A percentile compares a stretch with the other conserved stretches of the same genome.
Conservation (phyloP, 2,888 invertebrate genomes). For the Hirudinaria manillensis region DNA sequence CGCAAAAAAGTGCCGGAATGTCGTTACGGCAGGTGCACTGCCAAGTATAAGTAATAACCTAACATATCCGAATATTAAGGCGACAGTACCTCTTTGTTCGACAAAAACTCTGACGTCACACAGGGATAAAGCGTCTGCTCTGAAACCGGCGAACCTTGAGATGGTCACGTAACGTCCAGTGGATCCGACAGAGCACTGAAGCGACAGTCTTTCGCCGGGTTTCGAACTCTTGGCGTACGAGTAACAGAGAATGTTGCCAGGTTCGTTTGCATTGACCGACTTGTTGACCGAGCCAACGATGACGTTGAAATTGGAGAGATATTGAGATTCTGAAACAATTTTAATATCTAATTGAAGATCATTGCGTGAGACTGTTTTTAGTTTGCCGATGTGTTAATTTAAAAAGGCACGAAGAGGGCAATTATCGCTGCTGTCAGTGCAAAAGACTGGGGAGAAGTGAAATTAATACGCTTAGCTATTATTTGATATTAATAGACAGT, state of each 20-base stretch:
- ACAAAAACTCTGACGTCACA: constrained; percentile 4
- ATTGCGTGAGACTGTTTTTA: no score
- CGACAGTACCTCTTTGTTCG: background rate
- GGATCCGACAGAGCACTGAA: background rate
- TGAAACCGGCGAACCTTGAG: background rate
- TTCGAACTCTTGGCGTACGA: background rate
- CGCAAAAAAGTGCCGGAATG: no score
- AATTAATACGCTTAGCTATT: no score
- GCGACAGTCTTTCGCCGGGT: background rate
- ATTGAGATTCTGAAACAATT: background rate
- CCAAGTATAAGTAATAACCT: no score
- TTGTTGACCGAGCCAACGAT: background rate
- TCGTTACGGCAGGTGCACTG: no score
- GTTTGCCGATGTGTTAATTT: no score
- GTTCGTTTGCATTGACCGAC: background rate
- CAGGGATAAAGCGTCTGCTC: constrained; percentile 15
- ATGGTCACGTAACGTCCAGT: constrained; percentile 5
- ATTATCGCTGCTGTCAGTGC: no score
- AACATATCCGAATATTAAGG: no score
- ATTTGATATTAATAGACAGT: no score
- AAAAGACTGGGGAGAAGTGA: no score
- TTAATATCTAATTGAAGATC: no score
- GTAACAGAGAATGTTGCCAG: background rate
- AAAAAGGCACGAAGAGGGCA: no score
- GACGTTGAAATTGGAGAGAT: background rate